Conservation (phyloP, 92 coral and sea anemone species). For the Plumapathes pennacea region DNA sequence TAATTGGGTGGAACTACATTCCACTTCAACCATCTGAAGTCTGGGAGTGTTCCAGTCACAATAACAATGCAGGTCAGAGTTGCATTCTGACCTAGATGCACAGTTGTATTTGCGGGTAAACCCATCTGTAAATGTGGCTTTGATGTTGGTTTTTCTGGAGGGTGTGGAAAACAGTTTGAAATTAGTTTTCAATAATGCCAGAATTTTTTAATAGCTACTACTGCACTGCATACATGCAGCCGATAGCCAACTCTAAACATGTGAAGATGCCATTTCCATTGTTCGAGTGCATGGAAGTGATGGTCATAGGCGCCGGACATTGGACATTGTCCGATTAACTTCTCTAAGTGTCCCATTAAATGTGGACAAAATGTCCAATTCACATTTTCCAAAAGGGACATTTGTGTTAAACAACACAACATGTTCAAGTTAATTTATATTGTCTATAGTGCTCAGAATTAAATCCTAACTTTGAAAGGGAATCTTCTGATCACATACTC, state of each 20-base stretch:
- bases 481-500: no score
- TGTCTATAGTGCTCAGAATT: no score
- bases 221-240: neutral
- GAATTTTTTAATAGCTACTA: neutral
- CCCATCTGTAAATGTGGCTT: slow-evolving; percentile 29
- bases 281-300: no score
- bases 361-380: no score
- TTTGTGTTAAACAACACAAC: no score
- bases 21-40: slow-evolving; percentile 62
- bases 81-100: slow-evolving; percentile 33
- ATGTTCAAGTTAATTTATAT: no score
- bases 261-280: no score
- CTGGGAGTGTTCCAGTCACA: slow-evolving; percentile 34
- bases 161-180: neutral
- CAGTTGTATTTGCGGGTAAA: slow-evolving; percentile 44
- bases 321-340: no score
- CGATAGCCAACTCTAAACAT: neutral
- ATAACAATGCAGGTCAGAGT: slow-evolving; percentile 45
- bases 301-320: no score
- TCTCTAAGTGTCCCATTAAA: no score
- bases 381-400: no score
- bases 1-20: slow-evolving; percentile 24
- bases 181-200: neutral
- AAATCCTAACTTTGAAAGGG: no score
- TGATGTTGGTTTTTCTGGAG: slow-evolving; percentile 24